Evolutionary conservation across 2,888 invertebrate genomes (phyloP).

Genomic region (Anorthoa munda): DNA sequence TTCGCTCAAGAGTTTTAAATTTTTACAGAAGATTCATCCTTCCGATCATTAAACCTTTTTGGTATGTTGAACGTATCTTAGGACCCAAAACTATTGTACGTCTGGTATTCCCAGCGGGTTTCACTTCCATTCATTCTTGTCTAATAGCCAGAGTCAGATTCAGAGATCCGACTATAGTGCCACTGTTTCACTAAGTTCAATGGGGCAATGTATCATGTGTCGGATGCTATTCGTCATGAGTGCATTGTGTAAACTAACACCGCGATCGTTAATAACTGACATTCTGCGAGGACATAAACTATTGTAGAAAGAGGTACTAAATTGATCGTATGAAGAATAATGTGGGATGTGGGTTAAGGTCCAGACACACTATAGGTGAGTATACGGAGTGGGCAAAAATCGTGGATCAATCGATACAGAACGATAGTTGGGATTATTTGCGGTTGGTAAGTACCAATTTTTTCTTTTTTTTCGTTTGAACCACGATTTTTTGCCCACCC

Average conservation of each 20-base stretch:
- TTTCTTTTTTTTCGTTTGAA: too few relatives aligned
- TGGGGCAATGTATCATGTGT: constrained; percentile 11
- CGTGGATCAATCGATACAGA: too few relatives aligned
- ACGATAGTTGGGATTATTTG: too few relatives aligned
- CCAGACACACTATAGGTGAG: not conserved
- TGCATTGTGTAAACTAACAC: constrained; percentile 49
- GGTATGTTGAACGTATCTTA: too few relatives aligned
- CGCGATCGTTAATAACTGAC: too few relatives aligned
- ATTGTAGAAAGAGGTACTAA: not conserved
- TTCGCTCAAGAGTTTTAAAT: too few relatives aligned
- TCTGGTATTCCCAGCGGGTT: not conserved
- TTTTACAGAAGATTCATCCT: too few relatives aligned
- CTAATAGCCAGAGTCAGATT: not conserved
- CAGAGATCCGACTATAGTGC: not conserved
- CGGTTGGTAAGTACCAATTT: too few relatives aligned
- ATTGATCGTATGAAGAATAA: not conserved
- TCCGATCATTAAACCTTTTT: too few relatives aligned
- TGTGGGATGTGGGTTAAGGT: constrained; percentile 2
- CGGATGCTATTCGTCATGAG: not conserved
- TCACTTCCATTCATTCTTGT: not conserved
- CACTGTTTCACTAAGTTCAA: not conserved
- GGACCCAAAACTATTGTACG: too few relatives aligned
- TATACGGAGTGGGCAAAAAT: too few relatives aligned
- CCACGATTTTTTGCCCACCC: too few relatives aligned
- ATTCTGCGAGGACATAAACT: not conserved